Evolutionary conservation across 64 coral and sea anemone genomes (phyloP).

Genomic region (Porites australiensis): DNA sequence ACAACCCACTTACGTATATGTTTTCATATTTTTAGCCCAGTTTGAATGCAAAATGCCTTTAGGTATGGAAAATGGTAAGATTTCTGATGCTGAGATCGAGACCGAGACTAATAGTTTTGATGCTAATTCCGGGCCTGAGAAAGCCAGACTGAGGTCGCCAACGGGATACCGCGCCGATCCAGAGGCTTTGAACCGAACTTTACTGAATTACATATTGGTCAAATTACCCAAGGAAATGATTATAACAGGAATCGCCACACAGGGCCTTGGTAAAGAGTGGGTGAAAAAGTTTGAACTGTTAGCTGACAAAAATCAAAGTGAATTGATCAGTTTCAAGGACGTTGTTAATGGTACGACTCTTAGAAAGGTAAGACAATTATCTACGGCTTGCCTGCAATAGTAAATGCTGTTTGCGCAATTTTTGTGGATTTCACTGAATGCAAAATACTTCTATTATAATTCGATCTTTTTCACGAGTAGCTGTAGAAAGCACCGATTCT

Average conservation of each 20-base stretch:
- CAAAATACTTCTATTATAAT: too few species aligned
- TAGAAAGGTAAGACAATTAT: neutral
- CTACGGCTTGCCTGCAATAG: too few species aligned
- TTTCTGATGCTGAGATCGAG: neutral
- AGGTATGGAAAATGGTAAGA: conserved; percentile 14
- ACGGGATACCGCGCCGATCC: conserved; percentile 17
- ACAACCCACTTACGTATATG: too few species aligned
- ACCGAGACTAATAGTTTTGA: neutral
- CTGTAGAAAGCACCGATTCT: too few species aligned
- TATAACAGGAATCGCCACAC: conserved; percentile 17
- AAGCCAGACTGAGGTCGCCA: conserved; percentile 1
- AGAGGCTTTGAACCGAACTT: neutral
- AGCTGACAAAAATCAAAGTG: neutral
- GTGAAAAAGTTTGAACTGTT: neutral
- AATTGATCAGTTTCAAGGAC: neutral
- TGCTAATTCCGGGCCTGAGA: neutral
- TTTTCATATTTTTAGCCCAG: neutral
- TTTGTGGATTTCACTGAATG: too few species aligned
- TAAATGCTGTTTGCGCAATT: too few species aligned
- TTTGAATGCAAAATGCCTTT: neutral
- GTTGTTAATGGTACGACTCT: neutral
- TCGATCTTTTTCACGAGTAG: too few species aligned
- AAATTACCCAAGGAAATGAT: conserved; percentile 3
- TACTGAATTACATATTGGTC: neutral
- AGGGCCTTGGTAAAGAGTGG: conserved; percentile 11